Evolutionary conservation across 2,888 invertebrate species (phyloP), one percentile per base, ranked within the genome.

Genomic region (Abrostola tripartita): DNA sequence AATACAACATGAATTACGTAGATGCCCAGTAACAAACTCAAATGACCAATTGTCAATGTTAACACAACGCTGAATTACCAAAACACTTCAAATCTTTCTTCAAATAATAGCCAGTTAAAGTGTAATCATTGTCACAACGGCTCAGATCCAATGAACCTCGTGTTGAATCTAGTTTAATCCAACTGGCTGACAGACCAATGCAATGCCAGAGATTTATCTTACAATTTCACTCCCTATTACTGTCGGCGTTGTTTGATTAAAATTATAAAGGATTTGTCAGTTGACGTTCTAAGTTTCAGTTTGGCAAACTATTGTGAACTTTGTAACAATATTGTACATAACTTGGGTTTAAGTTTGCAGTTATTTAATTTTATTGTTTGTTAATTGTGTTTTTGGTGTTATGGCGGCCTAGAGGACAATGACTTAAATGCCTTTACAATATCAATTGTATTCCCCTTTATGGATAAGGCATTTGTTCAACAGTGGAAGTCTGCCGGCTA

Each of bases 191-290:
- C 24, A 35, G 55, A 41, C 38, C 47, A 10, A 14, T 14, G 8
- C 47, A 59, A 51, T 52, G 63, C 44, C 42, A 6, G 6, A 47
- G 14, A 57, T 67, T 61, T 76, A 54, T 72, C 73, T 76, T 57
- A 36, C 61, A 76, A 61, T 61, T 74, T 74, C 67, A 76, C 56
- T 67, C 49, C 38, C 52, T 38, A 50, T 61, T 69, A 56, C 47
- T 61, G 55, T 53, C 56, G 41, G 59, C 37, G 14, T n/a, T 49
- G 44, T 50, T 12, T 40, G 12, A 52, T 54, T 41, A 12, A 11
- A 70, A 70, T 61, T 63, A 51, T 37, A 11, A 42, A 12, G 9
- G 37, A 61, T 52, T 47, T 42, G 54, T 42, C 4, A 24, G 8
- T 0, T 52, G 37, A 47, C 14, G 5, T 42, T 54, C 4, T n/a